Base-by-base conservation (phyloP, 2,888 invertebrate species). In the Morinoia aosen region DNA sequence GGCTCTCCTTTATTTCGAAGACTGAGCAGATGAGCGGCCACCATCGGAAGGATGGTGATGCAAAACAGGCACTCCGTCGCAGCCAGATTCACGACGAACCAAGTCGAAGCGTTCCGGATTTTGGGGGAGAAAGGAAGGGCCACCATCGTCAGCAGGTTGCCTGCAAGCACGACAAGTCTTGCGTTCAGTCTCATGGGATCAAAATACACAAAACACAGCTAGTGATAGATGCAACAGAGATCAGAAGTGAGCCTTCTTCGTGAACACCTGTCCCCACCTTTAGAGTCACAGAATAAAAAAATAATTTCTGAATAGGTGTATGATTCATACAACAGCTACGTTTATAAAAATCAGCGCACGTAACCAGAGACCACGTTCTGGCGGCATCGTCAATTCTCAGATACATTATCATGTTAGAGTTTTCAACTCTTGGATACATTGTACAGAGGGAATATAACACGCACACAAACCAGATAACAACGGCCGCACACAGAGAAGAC, bases 31-130 rank as follows among this genome's bases (percentile, higher is more conserved):
- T 96, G 96, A 33, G 96, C 96, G 56, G 96, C 96, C 3, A 95
- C 96, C 95, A 96, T 96, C n/a, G 96, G 96, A 48, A 96, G 96
- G 95, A 96, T 96, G 95, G 96, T 96, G 95, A 96, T 94, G 76
- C 96, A 96, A 61, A 96, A 96, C 4, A 95, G 88, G 39, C 96
- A 96, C 88, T 96, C 96, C 10, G 96, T 95, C n/a, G 96, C 96
- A 0, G 96, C 96, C 25, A 96, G 91, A 91, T 96, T 96, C 58
- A 96, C 96, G 57, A 96, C 96, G 58, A 96, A 96, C 95, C 95
- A 96, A 16, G 96, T 96, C 19, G 96, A 96, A 11, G 96, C 95
- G 95, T 96, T 95, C 2, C 96, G 95, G 40, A 96, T 96, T 39
- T 95, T 95, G 10, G 39, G 91, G 2, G 96, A 64, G 91, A 96